phyloP scores from a whole-genome alignment of 2,797 vertebrate species.

The Hoplostethus mediterraneus region DNA sequence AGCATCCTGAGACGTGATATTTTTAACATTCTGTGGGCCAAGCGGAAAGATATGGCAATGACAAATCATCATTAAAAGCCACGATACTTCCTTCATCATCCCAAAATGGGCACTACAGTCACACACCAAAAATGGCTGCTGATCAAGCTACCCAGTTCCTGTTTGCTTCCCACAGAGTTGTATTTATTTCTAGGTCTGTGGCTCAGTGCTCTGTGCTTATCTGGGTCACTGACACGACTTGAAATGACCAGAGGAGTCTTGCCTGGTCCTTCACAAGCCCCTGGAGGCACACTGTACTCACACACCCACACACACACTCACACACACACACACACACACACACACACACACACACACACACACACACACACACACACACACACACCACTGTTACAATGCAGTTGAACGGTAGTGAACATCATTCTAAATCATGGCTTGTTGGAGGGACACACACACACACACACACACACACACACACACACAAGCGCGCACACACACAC shows the following conservation, averaged over 20 bases:
- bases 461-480: constrained; percentile 15
- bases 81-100: constrained; percentile 45
- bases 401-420: constrained; percentile 7
- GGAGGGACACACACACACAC: constrained; percentile 7
- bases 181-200: constrained; percentile 49
- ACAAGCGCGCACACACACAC: constrained; percentile 32
- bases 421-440: constrained; percentile 21
- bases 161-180: constrained; percentile 48
- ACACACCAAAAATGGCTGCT: constrained; percentile 50
- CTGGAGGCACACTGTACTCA: constrained; percentile 19
- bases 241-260: constrained; percentile 55
- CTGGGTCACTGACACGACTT: constrained; percentile 57
- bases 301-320: constrained; percentile 1
- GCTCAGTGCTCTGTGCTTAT: constrained; percentile 49
- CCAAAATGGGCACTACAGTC: constrained; percentile 53
- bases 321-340: constrained; percentile 3
- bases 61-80: constrained; percentile 50
- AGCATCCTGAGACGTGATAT: constrained; percentile 63
- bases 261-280: constrained; percentile 35
- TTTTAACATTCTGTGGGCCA: constrained; percentile 71
- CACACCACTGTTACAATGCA: constrained; percentile 11
- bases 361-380: not conserved
- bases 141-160: constrained; percentile 43
- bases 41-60: constrained; percentile 17
- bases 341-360: not conserved